phyloP scores from a whole-genome alignment of 2,797 vertebrate species.

The Schizopygopsis pylzovi region DNA sequence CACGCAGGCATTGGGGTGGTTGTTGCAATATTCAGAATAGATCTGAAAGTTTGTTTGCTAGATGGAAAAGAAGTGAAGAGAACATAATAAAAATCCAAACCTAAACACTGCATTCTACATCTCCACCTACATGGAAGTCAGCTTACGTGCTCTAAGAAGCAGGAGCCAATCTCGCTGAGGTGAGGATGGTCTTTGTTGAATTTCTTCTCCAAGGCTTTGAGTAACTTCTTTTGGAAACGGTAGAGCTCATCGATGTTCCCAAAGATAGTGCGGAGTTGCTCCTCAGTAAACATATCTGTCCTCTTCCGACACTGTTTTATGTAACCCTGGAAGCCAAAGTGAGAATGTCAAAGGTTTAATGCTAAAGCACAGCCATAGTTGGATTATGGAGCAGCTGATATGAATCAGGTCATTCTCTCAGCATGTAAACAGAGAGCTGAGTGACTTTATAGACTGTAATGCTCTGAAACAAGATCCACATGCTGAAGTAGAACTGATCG shows the following conservation, averaged over 20 bases:
- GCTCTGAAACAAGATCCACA: conserved; percentile 21
- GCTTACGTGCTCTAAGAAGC: conserved; percentile 94
- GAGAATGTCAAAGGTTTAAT: background rate
- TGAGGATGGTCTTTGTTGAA: conserved; percentile 93
- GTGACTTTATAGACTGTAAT: background rate
- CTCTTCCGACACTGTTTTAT: conserved; percentile 94
- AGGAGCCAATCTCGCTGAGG: conserved; percentile 93
- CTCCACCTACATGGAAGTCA: background rate
- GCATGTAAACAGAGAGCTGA: conserved; percentile 4
- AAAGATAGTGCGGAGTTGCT: conserved; percentile 93
- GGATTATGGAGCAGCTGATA: background rate
- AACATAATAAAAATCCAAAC: background rate
- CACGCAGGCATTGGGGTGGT: conserved; percentile 92
- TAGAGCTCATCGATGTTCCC: conserved; percentile 97
- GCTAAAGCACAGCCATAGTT: background rate
- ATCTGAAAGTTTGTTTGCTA: conserved; percentile 98
- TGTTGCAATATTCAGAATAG: conserved; percentile 98
- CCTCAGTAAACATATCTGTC: conserved; percentile 94
- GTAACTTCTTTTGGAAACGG: conserved; percentile 92
- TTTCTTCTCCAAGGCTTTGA: conserved; percentile 90
- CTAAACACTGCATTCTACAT: background rate
- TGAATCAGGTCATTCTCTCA: conserved; percentile 12
- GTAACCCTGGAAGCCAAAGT: conserved; percentile 82
- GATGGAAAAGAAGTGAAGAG: background rate
- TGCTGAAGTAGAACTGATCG: background rate